Evolutionary conservation across 1,140 invertebrate genomes (phyloP), one percentile per base, ranked within the genome.

Genomic region (Pollicipes pollicipes): DNA sequence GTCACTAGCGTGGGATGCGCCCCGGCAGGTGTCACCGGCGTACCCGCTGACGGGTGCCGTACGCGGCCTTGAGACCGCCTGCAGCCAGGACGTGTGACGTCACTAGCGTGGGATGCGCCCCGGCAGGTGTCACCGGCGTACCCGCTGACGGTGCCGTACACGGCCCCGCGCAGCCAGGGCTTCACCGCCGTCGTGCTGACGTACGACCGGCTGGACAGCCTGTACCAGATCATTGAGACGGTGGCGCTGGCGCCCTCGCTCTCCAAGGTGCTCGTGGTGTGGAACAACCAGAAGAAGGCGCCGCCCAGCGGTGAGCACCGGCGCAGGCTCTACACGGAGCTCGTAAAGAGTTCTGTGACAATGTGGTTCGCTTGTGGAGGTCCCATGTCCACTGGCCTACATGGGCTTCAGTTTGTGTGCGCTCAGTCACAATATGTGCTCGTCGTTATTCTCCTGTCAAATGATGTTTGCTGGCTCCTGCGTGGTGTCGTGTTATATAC

Each of bases 121-220:
- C 68, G 66, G 1, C 70, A 72, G 29, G 31, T 68, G n/a, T 72
- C 71, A 21, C 13, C 69, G 16, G 70, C 72, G 68, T 90, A 90
- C 76, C 90, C 91, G 0, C 81, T 96, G 4, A 93, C 93, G 80
- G 80, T 95, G 70, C 91, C 93, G 0, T 81, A 89, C 26, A 89
- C 90, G 70, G 87, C 90, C 30, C 87, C 91, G 0, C 90, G 89
- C 78, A 84, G 87, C 28, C 85, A 88, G 76, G 95, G 95, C 64
- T 96, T 95, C 79, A 95, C 93, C 29, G 91, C 93, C 66, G 90
- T 95, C 71, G 90, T 95, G 76, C 83, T 96, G 70, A 94, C 91
- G 1, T 95, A 93, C 76, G 91, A 95, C 80, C 83, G 93, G 68
- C 81, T 94, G n/a, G 88, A 92, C 71, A 90, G 91, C 77, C 82